Base-by-base conservation (phyloP, 1,140 invertebrate species). In the Phocides pigmalion region DNA sequence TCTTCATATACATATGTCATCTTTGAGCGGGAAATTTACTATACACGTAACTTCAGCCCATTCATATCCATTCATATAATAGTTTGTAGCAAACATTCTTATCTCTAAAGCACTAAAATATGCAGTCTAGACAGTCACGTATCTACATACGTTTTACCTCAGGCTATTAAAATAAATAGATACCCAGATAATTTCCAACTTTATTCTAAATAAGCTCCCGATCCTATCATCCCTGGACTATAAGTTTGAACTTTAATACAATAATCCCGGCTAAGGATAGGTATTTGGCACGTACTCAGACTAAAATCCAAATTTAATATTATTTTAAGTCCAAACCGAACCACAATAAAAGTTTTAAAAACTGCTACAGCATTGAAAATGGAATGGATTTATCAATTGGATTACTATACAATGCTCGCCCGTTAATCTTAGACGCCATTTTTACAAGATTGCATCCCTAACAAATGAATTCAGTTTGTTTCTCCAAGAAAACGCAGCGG, bases 401-500 rank as follows among this genome's bases (percentile, higher is more conserved):
- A 61, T 49, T 32, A 49, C 28, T 28, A 61, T 61, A 61, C 44
- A 61, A 61, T 61, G 58, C 44, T 22, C 58, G 19, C 16, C 44
- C 58, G 44, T 61, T 61, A 61, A 61, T 61, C 58, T 61, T 37
- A 20, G n/a, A 39, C 58, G 58, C 58, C 58, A 61, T 63, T 68
- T 63, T 49, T 54, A 64, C 46, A 58, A 68, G 62, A 68, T 68
- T 63, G 61, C 66, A 56, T 58, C 66, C 49, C 66, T 64, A 68
- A 68, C 66, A 68, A 68, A 68, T 68, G 62, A 58, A 68, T 62
- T 68, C 66, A 58, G 62, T 62, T 62, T 65, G 62, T 63, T 50
- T 53, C 62, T 54, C 62, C 37, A 6, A 53, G 37, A 65, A 64
- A 69, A 68, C 61, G 62, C 49, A 62, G 61, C 66, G 70, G 70